phyloP scores from a whole-genome alignment of 2,113 vertebrate species.

The Neodon shergylaensis region DNA sequence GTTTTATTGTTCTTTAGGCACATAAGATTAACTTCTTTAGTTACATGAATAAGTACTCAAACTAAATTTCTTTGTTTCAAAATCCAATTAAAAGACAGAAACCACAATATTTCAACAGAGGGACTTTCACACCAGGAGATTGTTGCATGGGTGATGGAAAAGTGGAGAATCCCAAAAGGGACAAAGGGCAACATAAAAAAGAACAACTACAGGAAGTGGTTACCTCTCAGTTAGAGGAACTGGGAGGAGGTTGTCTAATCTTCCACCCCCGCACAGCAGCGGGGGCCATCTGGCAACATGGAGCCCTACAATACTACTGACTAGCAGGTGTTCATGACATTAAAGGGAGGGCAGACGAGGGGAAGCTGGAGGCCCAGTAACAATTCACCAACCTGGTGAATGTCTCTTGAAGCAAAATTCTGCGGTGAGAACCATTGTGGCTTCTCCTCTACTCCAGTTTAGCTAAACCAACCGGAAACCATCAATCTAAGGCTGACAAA shows the following conservation, averaged over 20 bases:
- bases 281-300: background rate
- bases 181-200: constrained; percentile 14
- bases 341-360: background rate
- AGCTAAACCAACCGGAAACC: background rate
- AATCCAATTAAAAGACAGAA: constrained; percentile 43
- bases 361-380: background rate
- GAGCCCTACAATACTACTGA: background rate
- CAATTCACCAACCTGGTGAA: background rate
- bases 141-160: background rate
- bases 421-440: background rate
- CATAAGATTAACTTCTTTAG: constrained; percentile 27
- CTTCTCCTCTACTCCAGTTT: background rate
- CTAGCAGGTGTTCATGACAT: background rate
- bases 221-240: background rate
- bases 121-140: constrained; percentile 45
- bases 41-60: background rate
- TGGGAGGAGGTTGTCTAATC: background rate
- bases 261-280: background rate
- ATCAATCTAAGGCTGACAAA: background rate
- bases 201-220: constrained; percentile 47
- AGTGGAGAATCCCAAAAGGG: constrained; percentile 34
- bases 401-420: background rate
- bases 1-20: constrained; percentile 16
- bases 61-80: constrained; percentile 47
- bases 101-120: constrained; percentile 31